These are phyloP conservation scores for Artibeus lituratus DNA, from an alignment of 2,797 vertebrate species.

Conservation along the genomic window DNA sequence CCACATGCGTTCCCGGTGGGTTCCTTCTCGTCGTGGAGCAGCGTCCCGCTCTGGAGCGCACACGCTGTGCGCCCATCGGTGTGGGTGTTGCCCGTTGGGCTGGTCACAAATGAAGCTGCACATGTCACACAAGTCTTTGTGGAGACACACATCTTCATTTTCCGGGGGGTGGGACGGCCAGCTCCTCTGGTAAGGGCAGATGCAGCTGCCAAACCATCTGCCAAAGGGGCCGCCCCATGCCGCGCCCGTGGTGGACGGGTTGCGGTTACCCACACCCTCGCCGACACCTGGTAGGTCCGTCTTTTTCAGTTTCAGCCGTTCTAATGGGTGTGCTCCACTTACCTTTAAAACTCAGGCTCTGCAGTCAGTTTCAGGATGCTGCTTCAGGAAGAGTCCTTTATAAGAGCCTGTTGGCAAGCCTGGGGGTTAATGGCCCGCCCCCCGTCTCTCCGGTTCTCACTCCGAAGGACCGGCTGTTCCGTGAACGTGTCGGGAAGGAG, in stretches of 20 bases:
- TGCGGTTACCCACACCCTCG: rapidly evolving
- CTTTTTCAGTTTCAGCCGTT: background rate
- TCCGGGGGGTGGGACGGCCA: background rate
- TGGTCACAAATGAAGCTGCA: background rate
- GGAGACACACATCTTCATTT: background rate
- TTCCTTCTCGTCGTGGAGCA: background rate
- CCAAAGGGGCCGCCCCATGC: rapidly evolving
- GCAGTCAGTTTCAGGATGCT: conserved; percentile 74
- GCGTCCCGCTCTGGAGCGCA: background rate
- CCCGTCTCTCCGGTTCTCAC: conserved; percentile 12
- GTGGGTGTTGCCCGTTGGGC: background rate
- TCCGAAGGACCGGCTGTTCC: conserved; percentile 46
- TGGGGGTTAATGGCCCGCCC: conserved; percentile 74
- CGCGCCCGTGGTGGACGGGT: rapidly evolving
- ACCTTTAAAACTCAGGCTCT: conserved; percentile 75
- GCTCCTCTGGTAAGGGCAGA: background rate
- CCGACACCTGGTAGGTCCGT: rapidly evolving
- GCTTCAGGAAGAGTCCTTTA: conserved; percentile 79
- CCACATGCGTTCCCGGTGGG: rapidly evolving
- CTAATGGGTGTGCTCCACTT: background rate
- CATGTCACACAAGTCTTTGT: background rate
- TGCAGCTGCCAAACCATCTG: background rate
- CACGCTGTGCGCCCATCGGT: background rate
- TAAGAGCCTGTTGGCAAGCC: conserved; percentile 76
- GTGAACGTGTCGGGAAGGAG: conserved; percentile 66